Percentiles rank a stretch among this genome's conserved stretches.
phyloP scores from a whole-genome alignment of 2,888 invertebrate genomes.

The Beris morrisii region DNA sequence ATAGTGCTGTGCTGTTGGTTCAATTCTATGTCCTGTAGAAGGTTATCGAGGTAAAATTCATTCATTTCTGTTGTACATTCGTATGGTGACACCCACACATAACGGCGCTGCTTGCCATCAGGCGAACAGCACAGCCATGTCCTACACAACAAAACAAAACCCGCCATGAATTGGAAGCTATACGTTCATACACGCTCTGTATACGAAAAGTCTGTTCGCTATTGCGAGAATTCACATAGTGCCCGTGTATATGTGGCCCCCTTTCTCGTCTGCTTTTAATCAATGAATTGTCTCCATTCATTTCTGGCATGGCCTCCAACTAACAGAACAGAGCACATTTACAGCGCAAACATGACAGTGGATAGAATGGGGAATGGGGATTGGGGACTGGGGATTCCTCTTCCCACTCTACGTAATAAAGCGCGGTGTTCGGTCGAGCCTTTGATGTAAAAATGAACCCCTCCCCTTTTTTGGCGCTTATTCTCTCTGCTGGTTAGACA shows the following conservation, averaged over 20 bases:
- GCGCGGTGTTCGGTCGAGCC: too few relatives aligned
- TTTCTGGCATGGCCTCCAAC: slow-evolving; percentile 37
- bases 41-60: too few relatives aligned
- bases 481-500: too few relatives aligned
- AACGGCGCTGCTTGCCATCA: too few relatives aligned
- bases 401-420: slow-evolving; percentile 9
- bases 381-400: slow-evolving; percentile 13
- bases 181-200: background rate
- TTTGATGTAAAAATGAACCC: too few relatives aligned
- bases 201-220: background rate
- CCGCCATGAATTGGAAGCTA: background rate
- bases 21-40: too few relatives aligned
- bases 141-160: too few relatives aligned
- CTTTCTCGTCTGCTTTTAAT: slow-evolving; percentile 36
- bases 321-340: slow-evolving; percentile 18
- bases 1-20: too few relatives aligned
- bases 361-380: background rate
- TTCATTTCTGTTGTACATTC: too few relatives aligned
- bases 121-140: too few relatives aligned
- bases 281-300: slow-evolving; percentile 42
- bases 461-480: too few relatives aligned
- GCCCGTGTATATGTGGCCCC: slow-evolving; percentile 12
- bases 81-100: too few relatives aligned
- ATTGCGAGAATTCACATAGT: background rate
- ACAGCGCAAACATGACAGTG: slow-evolving; percentile 29